phyloP scores from a whole-genome alignment of 2,797 vertebrate genomes.

The Cryptoprocta ferox region DNA sequence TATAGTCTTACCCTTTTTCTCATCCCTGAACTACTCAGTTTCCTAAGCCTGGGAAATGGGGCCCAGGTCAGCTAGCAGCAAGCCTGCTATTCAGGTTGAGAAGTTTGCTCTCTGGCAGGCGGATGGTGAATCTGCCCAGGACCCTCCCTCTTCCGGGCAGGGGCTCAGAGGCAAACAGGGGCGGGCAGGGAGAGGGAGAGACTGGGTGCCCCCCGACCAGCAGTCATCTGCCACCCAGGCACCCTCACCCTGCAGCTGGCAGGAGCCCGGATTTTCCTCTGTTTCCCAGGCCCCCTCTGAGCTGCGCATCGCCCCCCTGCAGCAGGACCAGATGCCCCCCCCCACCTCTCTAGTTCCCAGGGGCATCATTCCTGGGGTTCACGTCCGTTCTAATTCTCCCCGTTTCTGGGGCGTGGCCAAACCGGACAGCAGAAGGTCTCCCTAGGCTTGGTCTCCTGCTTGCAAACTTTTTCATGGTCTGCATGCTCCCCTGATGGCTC shows the following conservation, averaged over 20 bases:
- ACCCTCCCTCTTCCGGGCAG: background rate
- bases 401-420: background rate
- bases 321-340: background rate
- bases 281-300: too few species aligned
- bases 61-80: background rate
- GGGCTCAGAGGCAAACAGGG: background rate
- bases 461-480: too few species aligned
- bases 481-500: background rate
- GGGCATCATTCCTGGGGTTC: background rate
- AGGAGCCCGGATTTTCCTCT: background rate
- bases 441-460: background rate
- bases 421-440: background rate
- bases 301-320: too few species aligned
- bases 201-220: rapidly evolving
- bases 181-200: too few species aligned
- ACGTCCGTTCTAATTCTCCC: background rate
- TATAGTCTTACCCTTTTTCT: background rate
- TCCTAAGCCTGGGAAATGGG: background rate
- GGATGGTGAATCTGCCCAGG: background rate
- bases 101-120: background rate
- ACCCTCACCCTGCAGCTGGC: background rate
- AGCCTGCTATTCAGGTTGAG: background rate
- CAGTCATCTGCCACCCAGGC: too few species aligned
- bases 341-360: background rate
- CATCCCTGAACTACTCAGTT: background rate